Percentiles rank a stretch among this genome's conserved stretches.
These are phyloP conservation scores for Phymanthus crucifer DNA, from an alignment of 92 coral and sea anemone genomes.

Conservation along the genomic window DNA sequence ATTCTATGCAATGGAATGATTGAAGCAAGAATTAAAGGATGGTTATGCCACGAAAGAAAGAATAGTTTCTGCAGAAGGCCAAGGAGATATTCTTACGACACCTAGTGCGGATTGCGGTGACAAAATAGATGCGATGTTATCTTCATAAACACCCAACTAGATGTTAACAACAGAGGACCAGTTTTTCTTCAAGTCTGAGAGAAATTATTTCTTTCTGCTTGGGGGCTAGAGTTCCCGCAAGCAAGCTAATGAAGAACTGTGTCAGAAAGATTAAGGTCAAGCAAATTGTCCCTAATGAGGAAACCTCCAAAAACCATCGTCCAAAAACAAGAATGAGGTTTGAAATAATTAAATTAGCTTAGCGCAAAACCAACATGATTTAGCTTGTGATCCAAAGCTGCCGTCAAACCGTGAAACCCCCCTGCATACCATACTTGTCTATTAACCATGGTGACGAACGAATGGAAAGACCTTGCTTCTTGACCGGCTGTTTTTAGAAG, in stretches of 20 bases:
- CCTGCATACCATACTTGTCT: background rate
- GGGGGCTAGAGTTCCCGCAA: background rate
- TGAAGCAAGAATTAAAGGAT: background rate
- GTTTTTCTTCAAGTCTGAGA: background rate
- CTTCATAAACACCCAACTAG: background rate
- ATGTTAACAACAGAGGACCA: background rate
- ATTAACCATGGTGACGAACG: background rate
- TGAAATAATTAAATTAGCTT: background rate
- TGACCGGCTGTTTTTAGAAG: background rate
- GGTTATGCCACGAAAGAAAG: background rate
- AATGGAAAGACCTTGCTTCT: background rate
- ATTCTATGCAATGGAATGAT: background rate
- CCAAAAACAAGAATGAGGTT: background rate
- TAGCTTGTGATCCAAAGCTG: too few relatives aligned
- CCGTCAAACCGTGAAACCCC: too few relatives aligned
- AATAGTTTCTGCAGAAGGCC: background rate
- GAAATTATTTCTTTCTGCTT: background rate
- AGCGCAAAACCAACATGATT: background rate
- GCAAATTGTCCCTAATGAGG: slow-evolving; percentile 1
- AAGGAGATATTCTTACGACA: background rate
- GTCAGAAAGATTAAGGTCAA: background rate
- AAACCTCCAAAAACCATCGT: background rate
- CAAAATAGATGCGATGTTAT: background rate
- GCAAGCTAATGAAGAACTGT: background rate
- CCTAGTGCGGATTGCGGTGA: background rate